A percentile compares a stretch with the other conserved stretches of the same genome.
These are phyloP conservation scores for Hypena proboscidalis DNA, from an alignment of 2,888 invertebrate species.

Conservation along the genomic window DNA sequence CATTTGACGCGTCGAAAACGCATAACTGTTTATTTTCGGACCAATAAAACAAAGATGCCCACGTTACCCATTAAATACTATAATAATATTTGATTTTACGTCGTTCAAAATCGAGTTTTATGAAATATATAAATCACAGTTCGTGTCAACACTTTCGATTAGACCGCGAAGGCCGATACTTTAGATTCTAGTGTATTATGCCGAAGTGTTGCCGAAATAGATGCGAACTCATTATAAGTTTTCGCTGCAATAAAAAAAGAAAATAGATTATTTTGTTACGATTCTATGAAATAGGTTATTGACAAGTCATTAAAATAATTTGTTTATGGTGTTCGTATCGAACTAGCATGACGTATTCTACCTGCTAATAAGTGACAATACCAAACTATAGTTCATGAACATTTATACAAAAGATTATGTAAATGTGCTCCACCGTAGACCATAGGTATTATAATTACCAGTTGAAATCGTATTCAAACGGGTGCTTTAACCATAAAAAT, in stretches of 20 bases:
- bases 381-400: too few species aligned
- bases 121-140: slow-evolving; percentile 74
- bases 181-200: slow-evolving; percentile 69
- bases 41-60: slow-evolving; percentile 67
- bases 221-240: slow-evolving; percentile 77
- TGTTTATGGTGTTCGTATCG: too few species aligned
- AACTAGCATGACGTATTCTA: too few species aligned
- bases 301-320: slow-evolving; percentile 43
- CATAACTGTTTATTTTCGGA: slow-evolving; percentile 58
- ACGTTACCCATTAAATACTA: slow-evolving; percentile 65
- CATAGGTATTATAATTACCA: too few species aligned
- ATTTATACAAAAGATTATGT: too few species aligned
- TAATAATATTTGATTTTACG: slow-evolving; percentile 74
- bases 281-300: slow-evolving; percentile 56
- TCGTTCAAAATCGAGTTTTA: slow-evolving; percentile 67
- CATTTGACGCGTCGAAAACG: slow-evolving; percentile 47
- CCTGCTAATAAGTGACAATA: too few species aligned
- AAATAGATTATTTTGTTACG: slow-evolving; percentile 74
- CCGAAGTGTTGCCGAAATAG: slow-evolving; percentile 77
- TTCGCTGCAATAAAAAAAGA: slow-evolving; percentile 76
- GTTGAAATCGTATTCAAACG: too few species aligned
- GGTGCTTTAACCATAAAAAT: too few species aligned
- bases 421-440: too few species aligned
- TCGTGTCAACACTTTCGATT: slow-evolving; percentile 82
- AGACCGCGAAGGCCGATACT: slow-evolving; percentile 68